Evolutionary conservation across 2,888 invertebrate species (phyloP).

Genomic region (Netelia melanura): DNA sequence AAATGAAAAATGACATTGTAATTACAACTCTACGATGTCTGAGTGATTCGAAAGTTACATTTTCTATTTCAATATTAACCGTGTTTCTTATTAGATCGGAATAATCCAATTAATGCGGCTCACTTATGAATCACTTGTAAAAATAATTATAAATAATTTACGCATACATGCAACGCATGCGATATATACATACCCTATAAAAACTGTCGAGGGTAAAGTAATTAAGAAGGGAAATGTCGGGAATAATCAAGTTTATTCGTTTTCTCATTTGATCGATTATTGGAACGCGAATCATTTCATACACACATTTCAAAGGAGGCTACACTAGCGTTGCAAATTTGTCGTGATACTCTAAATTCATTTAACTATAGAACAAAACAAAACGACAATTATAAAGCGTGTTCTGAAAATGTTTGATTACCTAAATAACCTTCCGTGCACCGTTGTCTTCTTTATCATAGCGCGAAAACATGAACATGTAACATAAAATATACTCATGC

Average conservation of each 20-base stretch:
- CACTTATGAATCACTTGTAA: too few species aligned
- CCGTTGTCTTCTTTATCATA: conserved; percentile 9
- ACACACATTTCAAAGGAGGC: conserved; percentile 11
- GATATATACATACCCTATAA: background rate
- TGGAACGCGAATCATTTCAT: conserved; percentile 28
- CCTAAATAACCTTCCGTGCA: conserved; percentile 69
- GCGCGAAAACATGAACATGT: conserved; percentile 2
- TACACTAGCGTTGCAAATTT: conserved; percentile 29
- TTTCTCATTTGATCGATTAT: background rate
- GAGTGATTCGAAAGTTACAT: background rate
- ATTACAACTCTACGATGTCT: background rate
- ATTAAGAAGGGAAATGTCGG: background rate
- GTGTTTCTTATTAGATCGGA: background rate
- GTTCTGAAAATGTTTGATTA: conserved; percentile 2
- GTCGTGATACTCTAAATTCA: conserved; percentile 51
- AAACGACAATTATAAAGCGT: conserved; percentile 67
- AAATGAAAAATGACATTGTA: background rate
- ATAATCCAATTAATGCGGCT: too few species aligned
- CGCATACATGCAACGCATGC: too few species aligned
- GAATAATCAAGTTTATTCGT: background rate
- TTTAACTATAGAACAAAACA: conserved; percentile 67
- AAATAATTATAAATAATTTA: too few species aligned
- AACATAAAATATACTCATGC: background rate
- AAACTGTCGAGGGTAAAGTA: background rate
- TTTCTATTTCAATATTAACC: background rate